These are phyloP conservation scores for Burhinus bistriatus DNA, from an alignment of 2,113 vertebrate genomes.

Conservation along the genomic window DNA sequence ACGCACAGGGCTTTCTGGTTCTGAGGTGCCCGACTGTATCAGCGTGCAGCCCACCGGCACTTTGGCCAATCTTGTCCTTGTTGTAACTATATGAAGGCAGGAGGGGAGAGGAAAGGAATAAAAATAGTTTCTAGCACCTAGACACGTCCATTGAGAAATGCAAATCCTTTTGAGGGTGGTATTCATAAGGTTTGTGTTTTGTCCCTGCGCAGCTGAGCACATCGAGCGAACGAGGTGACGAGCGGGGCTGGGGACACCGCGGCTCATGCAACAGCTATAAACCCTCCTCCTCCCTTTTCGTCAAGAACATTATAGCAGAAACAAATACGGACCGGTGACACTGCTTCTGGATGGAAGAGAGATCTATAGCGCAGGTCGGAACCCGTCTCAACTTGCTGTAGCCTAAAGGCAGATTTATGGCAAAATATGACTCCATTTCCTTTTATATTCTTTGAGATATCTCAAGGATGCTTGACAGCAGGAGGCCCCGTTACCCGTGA, in stretches of 20 bases:
- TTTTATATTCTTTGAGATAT: neutral
- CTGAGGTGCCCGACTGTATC: neutral
- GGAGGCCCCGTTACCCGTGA: neutral
- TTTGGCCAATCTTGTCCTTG: neutral
- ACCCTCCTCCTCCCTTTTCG: fast-evolving
- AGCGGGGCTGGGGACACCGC: neutral
- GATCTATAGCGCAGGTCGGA: neutral
- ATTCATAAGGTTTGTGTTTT: neutral
- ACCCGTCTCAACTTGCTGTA: neutral
- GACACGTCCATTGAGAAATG: fast-evolving
- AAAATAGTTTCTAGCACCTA: neutral
- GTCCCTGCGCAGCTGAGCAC: neutral
- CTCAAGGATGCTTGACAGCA: neutral
- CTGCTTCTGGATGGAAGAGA: neutral
- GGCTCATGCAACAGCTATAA: neutral
- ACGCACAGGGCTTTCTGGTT: fast-evolving
- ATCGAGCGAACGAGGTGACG: fast-evolving
- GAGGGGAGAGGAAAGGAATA: neutral
- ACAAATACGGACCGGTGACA: fast-evolving
- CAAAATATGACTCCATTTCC: neutral
- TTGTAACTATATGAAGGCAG: neutral
- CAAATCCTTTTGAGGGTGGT: neutral
- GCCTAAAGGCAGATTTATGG: neutral
- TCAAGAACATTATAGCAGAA: neutral
- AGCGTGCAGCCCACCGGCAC: fast-evolving